These are phyloP conservation scores for Bathynomus jamesi DNA, from an alignment of 1,140 invertebrate genomes.

Conservation along the genomic window DNA sequence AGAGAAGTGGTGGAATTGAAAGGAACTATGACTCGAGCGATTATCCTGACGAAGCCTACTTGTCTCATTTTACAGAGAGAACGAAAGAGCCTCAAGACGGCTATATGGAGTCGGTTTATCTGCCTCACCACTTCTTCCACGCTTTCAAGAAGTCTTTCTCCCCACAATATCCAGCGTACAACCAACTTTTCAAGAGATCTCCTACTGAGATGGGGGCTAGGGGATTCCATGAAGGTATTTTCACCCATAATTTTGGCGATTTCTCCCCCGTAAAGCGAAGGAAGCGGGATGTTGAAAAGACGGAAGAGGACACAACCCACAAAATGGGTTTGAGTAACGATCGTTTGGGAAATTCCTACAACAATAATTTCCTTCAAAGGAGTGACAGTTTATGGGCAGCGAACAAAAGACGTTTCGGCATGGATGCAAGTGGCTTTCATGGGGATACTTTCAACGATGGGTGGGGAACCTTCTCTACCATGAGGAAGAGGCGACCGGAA, in stretches of 20 bases:
- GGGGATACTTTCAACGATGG: conserved; percentile 44
- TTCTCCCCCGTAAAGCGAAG: conserved; percentile 44
- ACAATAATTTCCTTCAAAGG: conserved; percentile 46
- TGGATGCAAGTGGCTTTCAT: conserved; percentile 39
- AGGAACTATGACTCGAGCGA: not conserved
- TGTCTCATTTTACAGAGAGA: not conserved
- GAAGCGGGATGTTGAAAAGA: conserved; percentile 45
- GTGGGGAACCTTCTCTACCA: conserved; percentile 45
- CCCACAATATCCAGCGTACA: conserved; percentile 15
- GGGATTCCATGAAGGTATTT: conserved; percentile 49
- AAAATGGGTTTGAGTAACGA: conserved; percentile 47
- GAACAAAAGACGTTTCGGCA: conserved; percentile 39
- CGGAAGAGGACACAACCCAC: conserved; percentile 45
- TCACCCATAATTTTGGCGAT: conserved; percentile 47
- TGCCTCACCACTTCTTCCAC: conserved; percentile 28
- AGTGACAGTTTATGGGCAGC: conserved; percentile 40
- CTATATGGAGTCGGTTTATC: conserved; percentile 20
- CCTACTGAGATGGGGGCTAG: conserved; percentile 41
- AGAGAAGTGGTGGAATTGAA: not conserved
- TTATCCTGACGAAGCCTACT: conserved; percentile 2
- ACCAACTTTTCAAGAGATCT: conserved; percentile 29
- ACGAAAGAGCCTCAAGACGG: conserved; percentile 21
- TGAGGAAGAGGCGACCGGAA: conserved; percentile 45
- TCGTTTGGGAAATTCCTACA: conserved; percentile 47
- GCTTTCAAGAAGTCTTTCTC: conserved; percentile 26